Base-by-base conservation (phyloP, 2,113 vertebrate species). In the Tympanuchus pallidicinctus region DNA sequence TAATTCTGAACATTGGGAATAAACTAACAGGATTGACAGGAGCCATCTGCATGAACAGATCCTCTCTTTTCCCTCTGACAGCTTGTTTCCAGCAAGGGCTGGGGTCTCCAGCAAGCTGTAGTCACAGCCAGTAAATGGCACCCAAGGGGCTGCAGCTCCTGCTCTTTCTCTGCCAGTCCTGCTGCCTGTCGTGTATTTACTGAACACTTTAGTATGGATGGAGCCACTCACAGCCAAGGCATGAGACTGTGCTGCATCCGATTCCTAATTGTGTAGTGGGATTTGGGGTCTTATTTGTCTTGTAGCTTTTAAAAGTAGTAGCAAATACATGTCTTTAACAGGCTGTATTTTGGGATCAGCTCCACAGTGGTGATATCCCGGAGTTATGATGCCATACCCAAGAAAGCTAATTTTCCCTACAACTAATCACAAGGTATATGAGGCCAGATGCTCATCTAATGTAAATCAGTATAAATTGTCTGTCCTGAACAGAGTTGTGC, bases 41-140 rank as follows among this genome's bases (percentile, higher is more conserved):
- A 82, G n/a, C 57, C 81, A 82, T 86, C 71, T 93, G 88, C 60
- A 64, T 6, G 8, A 84, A n/a, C 52, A 84, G 28, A 72, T 57
- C 57, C 4, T 2, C 63, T 82, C 28, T 61, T 50, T 91, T 88
- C 38, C 52, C 42, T 71, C 61, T 64, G 45, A 72, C 80, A 94
- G 65, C 72, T 92, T 88, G 80, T 69, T 88, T 72, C 61, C 67
- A 78, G 80, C 42, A 32, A 74, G 34, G 57, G 34, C 57, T 77
- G 70, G 73, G 74, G 81, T 93, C 77, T 95, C 66, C 74, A 84
- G 59, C 77, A 82, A 93, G 70, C 77, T 84, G 36, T 45, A 28
- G 72, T 84, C 18, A 28, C 48, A 94, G 61, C 59, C 86, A 93
- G 73, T 22, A 61, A 92, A 81, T 22, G 83, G 15, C 13, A 32